phyloP scores from a whole-genome alignment of 1,140 invertebrate genomes.

The Micrasema longulum region DNA sequence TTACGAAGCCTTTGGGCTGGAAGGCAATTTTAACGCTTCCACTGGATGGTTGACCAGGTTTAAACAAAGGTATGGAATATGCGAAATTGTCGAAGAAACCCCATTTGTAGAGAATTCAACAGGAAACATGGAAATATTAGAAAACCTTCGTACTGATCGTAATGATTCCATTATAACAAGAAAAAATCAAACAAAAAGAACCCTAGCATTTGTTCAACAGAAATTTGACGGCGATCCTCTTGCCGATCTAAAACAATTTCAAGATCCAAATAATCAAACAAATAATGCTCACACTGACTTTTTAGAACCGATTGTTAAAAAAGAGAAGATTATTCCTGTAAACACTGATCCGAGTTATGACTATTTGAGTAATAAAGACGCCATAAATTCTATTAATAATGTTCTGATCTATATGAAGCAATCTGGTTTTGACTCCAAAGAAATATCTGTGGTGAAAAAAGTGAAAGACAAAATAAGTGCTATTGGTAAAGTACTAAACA shows the following conservation, averaged over 20 bases:
- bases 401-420: conserved; percentile 30
- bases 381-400: conserved; percentile 22
- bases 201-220: conserved; percentile 8
- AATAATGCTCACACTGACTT: background rate
- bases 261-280: conserved; percentile 6
- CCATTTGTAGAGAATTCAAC: background rate
- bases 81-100: conserved; percentile 24
- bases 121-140: too few species aligned
- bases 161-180: conserved; percentile 1
- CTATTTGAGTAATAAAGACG: conserved; percentile 23
- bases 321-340: background rate
- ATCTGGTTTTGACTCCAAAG: conserved; percentile 9
- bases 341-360: background rate
- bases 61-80: conserved; percentile 43
- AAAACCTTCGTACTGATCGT: too few species aligned
- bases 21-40: conserved; percentile 34
- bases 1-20: conserved; percentile 18
- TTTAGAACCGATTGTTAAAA: conserved; percentile 5
- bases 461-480: conserved; percentile 31
- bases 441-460: conserved; percentile 14
- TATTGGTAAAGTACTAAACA: conserved; percentile 26
- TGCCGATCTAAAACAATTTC: conserved; percentile 9
- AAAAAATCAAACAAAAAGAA: conserved; percentile 15
- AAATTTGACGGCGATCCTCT: conserved; percentile 22
- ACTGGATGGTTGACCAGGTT: conserved; percentile 42